These are phyloP conservation scores for Lymantria monacha DNA, from an alignment of 2,888 invertebrate genomes.

Conservation along the genomic window DNA sequence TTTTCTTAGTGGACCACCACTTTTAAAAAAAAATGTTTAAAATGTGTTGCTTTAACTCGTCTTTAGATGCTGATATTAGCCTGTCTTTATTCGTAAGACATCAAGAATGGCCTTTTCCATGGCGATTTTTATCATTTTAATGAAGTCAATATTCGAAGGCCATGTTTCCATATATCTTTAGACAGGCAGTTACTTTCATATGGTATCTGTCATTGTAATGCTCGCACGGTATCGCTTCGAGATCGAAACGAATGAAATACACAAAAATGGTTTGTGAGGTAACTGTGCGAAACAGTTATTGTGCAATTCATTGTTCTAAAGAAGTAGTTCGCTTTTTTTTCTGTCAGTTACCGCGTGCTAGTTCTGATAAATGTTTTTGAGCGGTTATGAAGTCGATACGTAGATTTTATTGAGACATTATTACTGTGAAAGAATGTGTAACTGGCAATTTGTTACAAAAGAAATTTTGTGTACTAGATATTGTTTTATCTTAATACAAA, in stretches of 20 bases:
- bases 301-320: conserved; percentile 37
- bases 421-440: background rate
- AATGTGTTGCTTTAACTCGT: too few relatives aligned
- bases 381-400: conserved; percentile 2
- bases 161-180: background rate
- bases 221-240: conserved; percentile 28
- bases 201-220: background rate
- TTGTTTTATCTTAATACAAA: too few relatives aligned
- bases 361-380: conserved; percentile 20
- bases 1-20: too few relatives aligned
- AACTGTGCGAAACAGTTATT: conserved; percentile 35
- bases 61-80: too few relatives aligned
- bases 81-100: too few relatives aligned
- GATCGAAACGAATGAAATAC: conserved; percentile 14
- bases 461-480: too few relatives aligned
- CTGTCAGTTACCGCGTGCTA: conserved; percentile 21
- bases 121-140: too few relatives aligned
- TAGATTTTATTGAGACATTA: conserved; percentile 8
- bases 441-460: background rate
- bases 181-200: background rate
- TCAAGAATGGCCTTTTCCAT: too few relatives aligned
- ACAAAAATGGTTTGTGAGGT: conserved; percentile 29
- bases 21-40: too few relatives aligned
- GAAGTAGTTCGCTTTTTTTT: conserved; percentile 37
- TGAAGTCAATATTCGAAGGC: too few relatives aligned